phyloP scores from a whole-genome alignment of 2,113 vertebrate species.

The Mus spicilegus region DNA sequence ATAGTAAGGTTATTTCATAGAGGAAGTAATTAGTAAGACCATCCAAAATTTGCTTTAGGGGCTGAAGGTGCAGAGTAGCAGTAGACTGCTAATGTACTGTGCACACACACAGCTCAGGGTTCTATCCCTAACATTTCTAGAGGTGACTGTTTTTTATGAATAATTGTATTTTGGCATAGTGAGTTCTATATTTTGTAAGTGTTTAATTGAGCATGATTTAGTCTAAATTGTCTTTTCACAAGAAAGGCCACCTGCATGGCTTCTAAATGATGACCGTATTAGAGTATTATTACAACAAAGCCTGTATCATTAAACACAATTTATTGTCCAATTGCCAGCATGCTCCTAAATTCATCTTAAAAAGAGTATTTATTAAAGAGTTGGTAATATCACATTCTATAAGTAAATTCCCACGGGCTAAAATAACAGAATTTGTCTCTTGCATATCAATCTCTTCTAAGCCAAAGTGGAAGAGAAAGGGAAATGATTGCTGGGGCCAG shows the following conservation, averaged over 20 bases:
- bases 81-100: neutral
- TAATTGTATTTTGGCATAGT: neutral
- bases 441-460: neutral
- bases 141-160: neutral
- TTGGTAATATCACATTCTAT: neutral
- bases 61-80: neutral
- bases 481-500: neutral
- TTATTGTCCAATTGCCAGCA: neutral
- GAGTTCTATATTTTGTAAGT: neutral
- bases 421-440: neutral
- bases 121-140: no score
- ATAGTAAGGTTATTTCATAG: neutral
- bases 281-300: neutral
- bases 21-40: neutral
- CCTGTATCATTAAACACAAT: neutral
- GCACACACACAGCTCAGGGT: rapidly evolving
- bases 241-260: neutral
- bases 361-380: neutral
- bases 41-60: neutral
- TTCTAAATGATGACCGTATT: slow-evolving; percentile 37
- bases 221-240: slow-evolving; percentile 48
- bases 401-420: neutral
- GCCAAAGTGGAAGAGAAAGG: neutral
- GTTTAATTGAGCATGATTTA: slow-evolving; percentile 14
- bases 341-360: neutral